Conservation (phyloP, 2,797 vertebrate species). For the Sitta carolinensis region DNA sequence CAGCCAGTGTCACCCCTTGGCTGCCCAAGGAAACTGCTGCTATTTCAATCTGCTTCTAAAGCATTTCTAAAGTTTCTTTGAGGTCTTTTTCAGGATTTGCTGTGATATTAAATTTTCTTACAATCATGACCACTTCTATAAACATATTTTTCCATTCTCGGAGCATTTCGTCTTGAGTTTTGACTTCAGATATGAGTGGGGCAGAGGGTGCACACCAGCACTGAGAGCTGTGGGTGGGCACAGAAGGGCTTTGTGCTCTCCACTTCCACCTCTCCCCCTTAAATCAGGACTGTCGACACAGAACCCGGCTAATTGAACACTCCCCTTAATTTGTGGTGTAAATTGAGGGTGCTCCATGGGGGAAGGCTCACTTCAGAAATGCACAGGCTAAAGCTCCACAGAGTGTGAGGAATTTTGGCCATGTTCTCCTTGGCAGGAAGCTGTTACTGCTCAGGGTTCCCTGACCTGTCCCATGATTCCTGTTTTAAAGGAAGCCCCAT, state of each 20-base stretch:
- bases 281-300: neutral
- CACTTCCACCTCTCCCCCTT: neutral
- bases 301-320: neutral
- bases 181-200: rapidly evolving
- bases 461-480: neutral
- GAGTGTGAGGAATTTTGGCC: neutral
- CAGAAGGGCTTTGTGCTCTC: neutral
- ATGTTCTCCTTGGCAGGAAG: neutral
- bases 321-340: neutral
- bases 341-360: neutral
- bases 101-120: slow-evolving; percentile 15
- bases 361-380: neutral
- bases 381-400: neutral
- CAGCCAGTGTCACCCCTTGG: neutral
- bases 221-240: neutral
- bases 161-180: neutral
- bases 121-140: neutral
- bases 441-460: neutral
- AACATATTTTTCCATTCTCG: neutral
- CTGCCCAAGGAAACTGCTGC: slow-evolving; percentile 1
- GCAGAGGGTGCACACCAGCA: neutral
- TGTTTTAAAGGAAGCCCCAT: neutral
- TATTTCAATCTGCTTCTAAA: neutral
- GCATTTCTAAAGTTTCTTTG: neutral
- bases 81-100: neutral